phyloP scores from a whole-genome alignment of 2,797 vertebrate genomes.

The Pangasius macronema region DNA sequence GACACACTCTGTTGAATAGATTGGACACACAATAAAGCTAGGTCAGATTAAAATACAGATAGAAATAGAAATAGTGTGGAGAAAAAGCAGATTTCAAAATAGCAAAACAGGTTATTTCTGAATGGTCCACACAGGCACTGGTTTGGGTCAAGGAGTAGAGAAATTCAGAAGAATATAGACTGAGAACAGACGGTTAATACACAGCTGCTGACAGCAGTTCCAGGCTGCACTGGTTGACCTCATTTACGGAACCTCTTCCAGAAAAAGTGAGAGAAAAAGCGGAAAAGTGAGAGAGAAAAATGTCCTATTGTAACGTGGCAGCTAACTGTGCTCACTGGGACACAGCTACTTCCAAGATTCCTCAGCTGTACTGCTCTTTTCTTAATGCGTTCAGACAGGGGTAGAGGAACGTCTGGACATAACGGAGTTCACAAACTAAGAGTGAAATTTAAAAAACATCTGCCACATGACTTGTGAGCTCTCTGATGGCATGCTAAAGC shows the following conservation, averaged over 20 bases:
- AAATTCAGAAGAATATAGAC: conserved; percentile 34
- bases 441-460: conserved; percentile 58
- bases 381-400: conserved; percentile 9
- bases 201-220: conserved; percentile 58
- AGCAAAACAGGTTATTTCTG: background rate
- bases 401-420: conserved; percentile 31
- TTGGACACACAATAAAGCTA: background rate
- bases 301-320: conserved; percentile 58
- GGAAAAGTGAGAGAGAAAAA: conserved; percentile 41
- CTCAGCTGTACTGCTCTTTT: conserved; percentile 41
- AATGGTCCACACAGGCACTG: background rate
- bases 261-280: conserved; percentile 29
- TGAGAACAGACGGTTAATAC: conserved; percentile 39
- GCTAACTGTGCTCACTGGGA: conserved; percentile 44
- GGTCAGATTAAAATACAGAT: background rate
- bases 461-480: conserved; percentile 47
- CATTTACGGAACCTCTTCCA: conserved; percentile 56
- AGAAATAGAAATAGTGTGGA: background rate
- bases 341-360: conserved; percentile 44
- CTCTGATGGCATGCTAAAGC: conserved; percentile 49
- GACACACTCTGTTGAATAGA: too few species aligned
- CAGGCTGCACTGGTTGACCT: conserved; percentile 59
- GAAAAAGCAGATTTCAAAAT: background rate
- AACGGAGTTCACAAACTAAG: conserved; percentile 59
- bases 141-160: background rate